A percentile compares a stretch with the other conserved stretches of the same genome.
phyloP scores from a whole-genome alignment of 2,797 vertebrate species.

The Amphiprion clarkii region DNA sequence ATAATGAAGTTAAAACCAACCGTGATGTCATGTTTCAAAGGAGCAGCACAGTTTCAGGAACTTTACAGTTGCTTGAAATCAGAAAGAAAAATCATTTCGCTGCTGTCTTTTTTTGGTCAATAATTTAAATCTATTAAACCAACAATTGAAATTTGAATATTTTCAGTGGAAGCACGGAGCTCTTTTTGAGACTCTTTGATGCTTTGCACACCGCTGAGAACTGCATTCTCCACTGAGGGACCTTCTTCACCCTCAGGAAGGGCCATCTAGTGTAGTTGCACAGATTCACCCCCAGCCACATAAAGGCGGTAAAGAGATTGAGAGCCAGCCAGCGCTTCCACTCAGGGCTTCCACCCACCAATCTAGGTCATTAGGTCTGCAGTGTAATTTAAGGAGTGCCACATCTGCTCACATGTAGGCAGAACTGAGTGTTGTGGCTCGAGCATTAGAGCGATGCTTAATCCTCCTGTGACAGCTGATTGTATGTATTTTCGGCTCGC shows the following conservation, averaged over 20 bases:
- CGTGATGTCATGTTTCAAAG: slow-evolving; percentile 13
- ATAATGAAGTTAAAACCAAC: slow-evolving; percentile 44
- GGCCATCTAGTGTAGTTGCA: slow-evolving; percentile 32
- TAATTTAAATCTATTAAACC: slow-evolving; percentile 33
- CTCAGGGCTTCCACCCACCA: slow-evolving; percentile 58
- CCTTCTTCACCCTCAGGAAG: slow-evolving; percentile 17
- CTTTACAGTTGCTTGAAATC: slow-evolving; percentile 19
- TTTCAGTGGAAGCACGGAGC: not conserved
- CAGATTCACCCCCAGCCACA: slow-evolving; percentile 40
- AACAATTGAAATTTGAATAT: not conserved
- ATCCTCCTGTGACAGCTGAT: slow-evolving; percentile 74
- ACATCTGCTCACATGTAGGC: slow-evolving; percentile 80
- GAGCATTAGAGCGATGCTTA: slow-evolving; percentile 67
- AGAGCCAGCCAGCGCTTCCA: slow-evolving; percentile 59
- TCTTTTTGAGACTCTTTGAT: not conserved
- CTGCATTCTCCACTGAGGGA: not conserved
- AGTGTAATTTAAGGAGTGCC: slow-evolving; percentile 79
- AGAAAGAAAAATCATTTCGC: not conserved
- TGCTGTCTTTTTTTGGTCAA: not conserved
- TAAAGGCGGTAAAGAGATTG: slow-evolving; percentile 63
- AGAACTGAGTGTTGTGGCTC: slow-evolving; percentile 62
- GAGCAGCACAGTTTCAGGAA: not conserved
- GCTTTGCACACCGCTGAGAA: not conserved
- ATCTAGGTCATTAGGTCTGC: slow-evolving; percentile 86
- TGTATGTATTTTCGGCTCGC: slow-evolving; percentile 45